phyloP scores from a whole-genome alignment of 1,140 invertebrate species.

The Rhagoletis zephyria region DNA sequence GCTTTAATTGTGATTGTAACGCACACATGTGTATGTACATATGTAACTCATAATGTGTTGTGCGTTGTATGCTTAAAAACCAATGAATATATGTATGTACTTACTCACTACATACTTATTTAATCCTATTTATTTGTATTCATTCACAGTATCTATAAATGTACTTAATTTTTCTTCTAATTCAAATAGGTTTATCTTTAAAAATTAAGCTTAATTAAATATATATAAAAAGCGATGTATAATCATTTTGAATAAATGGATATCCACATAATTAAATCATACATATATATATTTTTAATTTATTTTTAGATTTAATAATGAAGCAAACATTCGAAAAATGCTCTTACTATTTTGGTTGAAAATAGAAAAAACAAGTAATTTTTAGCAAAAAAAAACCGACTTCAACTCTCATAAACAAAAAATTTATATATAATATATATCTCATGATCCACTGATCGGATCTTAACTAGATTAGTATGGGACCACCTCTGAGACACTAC shows the following conservation, averaged over 20 bases:
- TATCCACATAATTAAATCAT: neutral
- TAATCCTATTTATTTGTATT: neutral
- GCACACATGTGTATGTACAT: conserved; percentile 16
- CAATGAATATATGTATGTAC: neutral
- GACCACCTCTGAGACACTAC: too few species aligned
- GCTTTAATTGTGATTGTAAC: conserved; percentile 48
- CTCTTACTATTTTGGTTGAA: too few species aligned
- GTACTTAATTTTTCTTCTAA: neutral
- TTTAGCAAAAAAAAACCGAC: too few species aligned
- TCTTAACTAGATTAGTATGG: too few species aligned
- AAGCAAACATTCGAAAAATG: too few species aligned
- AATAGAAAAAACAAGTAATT: too few species aligned
- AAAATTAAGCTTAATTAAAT: neutral
- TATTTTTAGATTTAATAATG: too few species aligned
- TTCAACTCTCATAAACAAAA: too few species aligned
- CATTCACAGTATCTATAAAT: neutral
- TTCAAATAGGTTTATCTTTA: neutral
- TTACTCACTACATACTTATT: neutral
- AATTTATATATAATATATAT: too few species aligned
- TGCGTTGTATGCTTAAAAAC: neutral
- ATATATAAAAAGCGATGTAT: neutral
- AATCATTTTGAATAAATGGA: neutral
- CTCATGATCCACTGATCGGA: too few species aligned
- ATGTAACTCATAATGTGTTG: neutral
- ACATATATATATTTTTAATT: too few species aligned